Evolutionary conservation across 2,113 vertebrate species (phyloP), one percentile per base, ranked within the genome.

Genomic region (Crotophaga sulcirostris): DNA sequence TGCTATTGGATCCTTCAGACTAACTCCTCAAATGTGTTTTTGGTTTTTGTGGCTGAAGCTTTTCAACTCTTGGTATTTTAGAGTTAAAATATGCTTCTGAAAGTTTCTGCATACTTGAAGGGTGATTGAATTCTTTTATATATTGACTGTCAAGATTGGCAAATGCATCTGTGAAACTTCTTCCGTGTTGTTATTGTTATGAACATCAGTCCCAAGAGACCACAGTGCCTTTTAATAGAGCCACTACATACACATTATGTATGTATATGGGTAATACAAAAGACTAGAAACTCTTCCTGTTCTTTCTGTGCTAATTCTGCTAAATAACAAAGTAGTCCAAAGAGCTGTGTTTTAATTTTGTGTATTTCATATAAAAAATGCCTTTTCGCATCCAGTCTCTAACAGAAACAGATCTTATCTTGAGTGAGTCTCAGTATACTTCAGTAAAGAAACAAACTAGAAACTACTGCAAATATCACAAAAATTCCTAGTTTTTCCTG

Each of bases 111-210:
- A 0, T 58, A 81, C 25, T 89, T 93, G 56, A 89, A 89, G 67
- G 36, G 31, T 34, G 33, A 86, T 84, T 78, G 19, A 26, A 92
- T 95, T 86, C 29, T 36, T 76, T 80, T 93, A 13, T 84, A 66
- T 97, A 64, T 84, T 72, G 51, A 49, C 87, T 93, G 63, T 92
- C 56, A 94, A 33, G 33, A 87, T 87, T 90, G 92, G 87, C 52
- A 55, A 74, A 86, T n/a, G 7, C 11, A 69, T 85, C 72, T 82
- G 36, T 89, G 83, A 84, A 81, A 88, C 68, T 78, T 90, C 81
- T 77, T 84, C 52, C 49, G 17, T 67, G 13, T 69, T 90, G 47
- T 72, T 94, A 64, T 87, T 80, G 36, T 72, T 55, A 47, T 51
- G 82, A 89, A 16, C 34, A 56, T 49, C 56, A 62, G 9, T 70